Percentiles rank a stretch among this genome's conserved stretches.
Conservation (phyloP, 2,113 vertebrate species). For the Centropus bengalensis region DNA sequence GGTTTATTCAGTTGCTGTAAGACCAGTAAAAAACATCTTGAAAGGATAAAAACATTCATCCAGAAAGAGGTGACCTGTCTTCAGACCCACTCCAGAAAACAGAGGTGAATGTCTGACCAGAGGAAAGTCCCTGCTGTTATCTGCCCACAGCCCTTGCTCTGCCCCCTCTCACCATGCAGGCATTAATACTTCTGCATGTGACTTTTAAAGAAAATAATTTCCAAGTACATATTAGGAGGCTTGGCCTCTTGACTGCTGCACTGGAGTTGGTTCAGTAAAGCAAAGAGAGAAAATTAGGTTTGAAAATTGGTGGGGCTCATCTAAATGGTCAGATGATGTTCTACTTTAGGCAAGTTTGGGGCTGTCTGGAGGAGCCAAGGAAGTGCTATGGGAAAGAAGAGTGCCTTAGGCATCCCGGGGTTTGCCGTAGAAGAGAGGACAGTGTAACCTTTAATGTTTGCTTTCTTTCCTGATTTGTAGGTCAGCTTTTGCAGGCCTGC, state of each 20-base stretch:
- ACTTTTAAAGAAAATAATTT: not conserved
- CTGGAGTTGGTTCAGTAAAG: not conserved
- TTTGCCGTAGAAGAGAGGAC: not conserved
- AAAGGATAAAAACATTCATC: not conserved
- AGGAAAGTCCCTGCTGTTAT: not conserved
- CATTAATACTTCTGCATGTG: rapidly evolving
- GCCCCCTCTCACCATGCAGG: not conserved
- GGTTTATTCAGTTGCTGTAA: not conserved
- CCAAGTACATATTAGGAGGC: not conserved
- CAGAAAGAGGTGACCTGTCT: not conserved
- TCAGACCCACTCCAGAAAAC: not conserved
- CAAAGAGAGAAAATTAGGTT: not conserved
- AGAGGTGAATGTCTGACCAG: not conserved
- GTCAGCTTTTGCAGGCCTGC: slow-evolving; percentile 52
- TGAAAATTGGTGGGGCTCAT: not conserved
- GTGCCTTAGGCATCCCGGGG: not conserved
- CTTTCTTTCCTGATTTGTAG: not conserved
- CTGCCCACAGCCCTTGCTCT: not conserved
- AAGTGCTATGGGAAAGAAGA: not conserved
- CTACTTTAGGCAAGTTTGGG: not conserved
- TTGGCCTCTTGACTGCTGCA: not conserved
- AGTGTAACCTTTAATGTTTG: not conserved
- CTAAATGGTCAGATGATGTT: not conserved
- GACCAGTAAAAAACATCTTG: not conserved
- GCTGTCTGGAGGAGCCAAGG: not conserved